Evolutionary conservation across 53 echinoderm and acorn worm species (phyloP).

Genomic region (Henricia sp.): DNA sequence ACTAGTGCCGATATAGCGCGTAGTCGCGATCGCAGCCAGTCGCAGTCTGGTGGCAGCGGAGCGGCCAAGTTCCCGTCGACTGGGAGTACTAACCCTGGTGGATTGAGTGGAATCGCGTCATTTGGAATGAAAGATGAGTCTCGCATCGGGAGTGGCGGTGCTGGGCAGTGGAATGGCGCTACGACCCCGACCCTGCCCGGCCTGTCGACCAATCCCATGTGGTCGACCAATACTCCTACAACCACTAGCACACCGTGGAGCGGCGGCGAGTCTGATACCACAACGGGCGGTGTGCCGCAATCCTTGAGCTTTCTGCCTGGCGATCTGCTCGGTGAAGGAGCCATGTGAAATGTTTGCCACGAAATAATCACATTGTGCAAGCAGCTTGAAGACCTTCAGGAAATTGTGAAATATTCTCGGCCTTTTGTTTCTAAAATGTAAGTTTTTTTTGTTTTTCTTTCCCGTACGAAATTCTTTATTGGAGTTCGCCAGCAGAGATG

Average conservation of each 20-base stretch:
- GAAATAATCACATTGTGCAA: conserved; percentile 36
- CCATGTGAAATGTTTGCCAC: conserved; percentile 60
- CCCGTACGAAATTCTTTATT: conserved; percentile 41
- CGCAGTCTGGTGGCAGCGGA: conserved; percentile 78
- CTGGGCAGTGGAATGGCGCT: conserved; percentile 56
- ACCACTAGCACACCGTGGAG: conserved; percentile 37
- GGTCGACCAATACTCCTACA: conserved; percentile 78
- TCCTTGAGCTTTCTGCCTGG: conserved; percentile 81
- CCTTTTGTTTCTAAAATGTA: no score
- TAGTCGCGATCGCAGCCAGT: conserved; percentile 80
- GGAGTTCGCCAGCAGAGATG: conserved; percentile 36
- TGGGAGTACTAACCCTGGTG: conserved; percentile 39
- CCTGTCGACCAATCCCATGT: conserved; percentile 77
- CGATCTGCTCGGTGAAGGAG: conserved; percentile 69
- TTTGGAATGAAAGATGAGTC: conserved; percentile 50
- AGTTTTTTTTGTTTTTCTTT: conserved; percentile 29
- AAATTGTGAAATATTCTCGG: no score
- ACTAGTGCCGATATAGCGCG: conserved; percentile 77
- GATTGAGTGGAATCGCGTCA: conserved; percentile 50
- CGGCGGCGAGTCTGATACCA: conserved; percentile 47
- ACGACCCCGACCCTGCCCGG: conserved; percentile 61
- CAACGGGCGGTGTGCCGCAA: conserved; percentile 45
- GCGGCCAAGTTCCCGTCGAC: conserved; percentile 55
- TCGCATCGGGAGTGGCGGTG: conserved; percentile 22
- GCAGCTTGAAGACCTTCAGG: conserved; percentile 45